Evolutionary conservation across 2,113 vertebrate species (phyloP), one percentile per base, ranked within the genome.

Genomic region (Pluvialis apricaria): DNA sequence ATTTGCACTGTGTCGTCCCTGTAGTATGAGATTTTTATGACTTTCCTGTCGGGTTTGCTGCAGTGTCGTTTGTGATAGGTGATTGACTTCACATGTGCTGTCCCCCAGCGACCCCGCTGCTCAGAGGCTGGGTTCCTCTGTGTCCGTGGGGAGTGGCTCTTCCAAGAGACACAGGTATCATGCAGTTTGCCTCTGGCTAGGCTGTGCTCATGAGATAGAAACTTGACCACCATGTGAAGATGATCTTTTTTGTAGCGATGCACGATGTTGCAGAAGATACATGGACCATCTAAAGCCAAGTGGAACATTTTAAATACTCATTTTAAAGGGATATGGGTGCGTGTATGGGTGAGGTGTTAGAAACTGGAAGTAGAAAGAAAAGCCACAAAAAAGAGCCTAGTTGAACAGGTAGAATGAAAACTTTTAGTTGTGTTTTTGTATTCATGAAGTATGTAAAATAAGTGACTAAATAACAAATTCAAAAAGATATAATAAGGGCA

Each of bases 71-170:
- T 82, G 66, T 81, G 42, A 57, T 29, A 55, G 31, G 26, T 73
- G 90, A 82, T 66, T 0, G 2, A 11, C 36, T 91, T 78, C 65
- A 55, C 22, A 4, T 49, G n/a, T 1, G 0, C 47, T 52, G 87
- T 93, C 94, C 92, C 92, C 87, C 90, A 54, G 94, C 87, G 90
- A 72, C 70, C 24, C 57, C 42, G 28, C 70, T 85, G 49, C 49
- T 72, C 28, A 40, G 36, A 62, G 80, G 13, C 51, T 68, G 68
- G 49, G 4, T 62, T 90, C 88, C 12, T 82, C 76, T 34, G 29
- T 8, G 3, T 57, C 57, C 3, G 1, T 1, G 4, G 54, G 69
- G n/a, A 69, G 44, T 34, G 40, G 57, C 15, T 89, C 38, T 36
- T 82, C 47, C 3, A 3, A 34, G 42, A 57, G 18, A 51, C n/a